Percentiles rank a stretch among this genome's conserved stretches.
Conservation (phyloP, 2,888 invertebrate species). For the Caenorhabditis imperialis region DNA sequence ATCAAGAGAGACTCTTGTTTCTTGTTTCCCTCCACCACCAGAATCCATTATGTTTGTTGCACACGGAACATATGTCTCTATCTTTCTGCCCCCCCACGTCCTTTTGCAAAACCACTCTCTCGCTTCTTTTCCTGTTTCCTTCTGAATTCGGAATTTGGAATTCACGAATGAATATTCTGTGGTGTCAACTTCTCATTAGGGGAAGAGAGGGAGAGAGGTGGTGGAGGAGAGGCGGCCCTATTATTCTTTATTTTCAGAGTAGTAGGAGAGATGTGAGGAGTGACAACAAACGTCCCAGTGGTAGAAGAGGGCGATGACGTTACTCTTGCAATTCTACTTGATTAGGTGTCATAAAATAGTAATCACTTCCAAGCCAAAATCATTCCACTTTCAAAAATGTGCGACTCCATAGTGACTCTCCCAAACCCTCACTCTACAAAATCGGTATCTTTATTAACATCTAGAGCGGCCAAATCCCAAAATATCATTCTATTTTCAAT, state of each 20-base stretch:
- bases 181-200: slow-evolving; percentile 52
- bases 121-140: slow-evolving; percentile 9
- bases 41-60: slow-evolving; percentile 47
- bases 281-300: no score
- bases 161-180: slow-evolving; percentile 33
- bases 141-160: not conserved
- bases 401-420: no score
- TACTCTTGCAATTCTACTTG: no score
- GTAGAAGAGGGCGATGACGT: no score
- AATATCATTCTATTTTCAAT: no score
- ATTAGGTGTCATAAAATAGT: no score
- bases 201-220: slow-evolving; percentile 17
- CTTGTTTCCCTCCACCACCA: slow-evolving; percentile 1
- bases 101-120: slow-evolving; percentile 44
- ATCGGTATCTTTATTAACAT: no score
- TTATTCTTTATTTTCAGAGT: slow-evolving; percentile 14
- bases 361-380: no score
- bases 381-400: no score
- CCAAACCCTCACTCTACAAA: no score
- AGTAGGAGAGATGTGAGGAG: no score
- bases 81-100: not conserved
- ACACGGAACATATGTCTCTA: slow-evolving; percentile 38
- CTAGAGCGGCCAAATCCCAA: no score
- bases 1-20: slow-evolving; percentile 11
- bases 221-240: slow-evolving; percentile 17